Evolutionary conservation across 35 echinoderm and acorn worm species (phyloP).

Genomic region (Ophioderma brevispina): DNA sequence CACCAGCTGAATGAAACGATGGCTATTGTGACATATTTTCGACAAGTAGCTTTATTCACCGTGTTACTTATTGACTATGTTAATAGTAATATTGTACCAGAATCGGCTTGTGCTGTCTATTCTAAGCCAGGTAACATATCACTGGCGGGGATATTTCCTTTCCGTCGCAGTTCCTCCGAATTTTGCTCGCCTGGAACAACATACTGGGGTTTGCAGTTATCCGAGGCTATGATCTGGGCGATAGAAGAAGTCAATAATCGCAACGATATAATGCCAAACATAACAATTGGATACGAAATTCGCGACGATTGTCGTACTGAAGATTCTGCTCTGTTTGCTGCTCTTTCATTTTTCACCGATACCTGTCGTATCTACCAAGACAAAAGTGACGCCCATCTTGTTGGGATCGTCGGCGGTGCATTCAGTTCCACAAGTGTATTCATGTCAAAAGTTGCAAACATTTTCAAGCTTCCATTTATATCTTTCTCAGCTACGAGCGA

Average conservation of each 20-base stretch:
- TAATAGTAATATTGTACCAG: neutral
- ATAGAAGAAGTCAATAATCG: conserved; percentile 38
- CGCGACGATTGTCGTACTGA: conserved; percentile 24
- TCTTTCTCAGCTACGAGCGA: conserved; percentile 36
- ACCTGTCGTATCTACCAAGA: neutral
- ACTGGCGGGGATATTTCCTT: neutral
- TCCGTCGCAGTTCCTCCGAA: neutral
- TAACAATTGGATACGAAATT: conserved; percentile 57
- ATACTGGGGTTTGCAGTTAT: conserved; percentile 8
- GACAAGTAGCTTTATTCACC: too few species aligned
- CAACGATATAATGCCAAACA: conserved; percentile 6
- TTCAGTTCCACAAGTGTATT: conserved; percentile 26
- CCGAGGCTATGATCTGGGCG: conserved; percentile 23
- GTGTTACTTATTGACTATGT: too few species aligned
- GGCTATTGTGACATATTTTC: too few species aligned
- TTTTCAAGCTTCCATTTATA: conserved; percentile 7
- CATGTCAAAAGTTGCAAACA: neutral
- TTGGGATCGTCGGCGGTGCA: conserved; percentile 15
- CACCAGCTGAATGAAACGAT: too few species aligned
- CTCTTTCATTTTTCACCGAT: neutral
- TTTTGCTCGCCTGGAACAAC: neutral
- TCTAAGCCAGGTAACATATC: neutral
- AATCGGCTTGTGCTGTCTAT: neutral
- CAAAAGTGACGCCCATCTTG: neutral
- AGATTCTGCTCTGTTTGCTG: neutral